Evolutionary conservation across 2,888 invertebrate genomes (phyloP).

Genomic region (Anodontia alba): DNA sequence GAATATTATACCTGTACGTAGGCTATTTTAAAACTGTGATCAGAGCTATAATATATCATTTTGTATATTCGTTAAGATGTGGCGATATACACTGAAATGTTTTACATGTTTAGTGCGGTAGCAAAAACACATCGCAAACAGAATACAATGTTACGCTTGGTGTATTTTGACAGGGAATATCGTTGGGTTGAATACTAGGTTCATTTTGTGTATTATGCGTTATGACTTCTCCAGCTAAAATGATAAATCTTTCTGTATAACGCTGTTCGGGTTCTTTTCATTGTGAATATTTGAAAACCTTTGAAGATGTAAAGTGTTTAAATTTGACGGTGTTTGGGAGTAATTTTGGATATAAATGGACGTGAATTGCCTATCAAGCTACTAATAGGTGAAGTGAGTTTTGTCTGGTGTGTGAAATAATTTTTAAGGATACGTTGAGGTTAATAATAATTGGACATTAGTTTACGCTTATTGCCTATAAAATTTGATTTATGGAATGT

Average conservation of each 20-base stretch:
- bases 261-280: background rate
- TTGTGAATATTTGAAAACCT: background rate
- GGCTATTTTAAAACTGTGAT: background rate
- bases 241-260: constrained; percentile 8
- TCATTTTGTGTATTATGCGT: background rate
- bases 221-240: background rate
- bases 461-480: constrained; percentile 6
- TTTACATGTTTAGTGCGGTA: background rate
- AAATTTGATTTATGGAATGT: background rate
- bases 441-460: background rate
- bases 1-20: constrained; percentile 1
- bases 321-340: background rate
- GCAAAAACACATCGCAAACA: constrained; percentile 6
- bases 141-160: constrained; percentile 5
- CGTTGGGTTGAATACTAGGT: background rate
- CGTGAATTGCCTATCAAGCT: background rate
- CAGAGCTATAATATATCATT: constrained; percentile 11
- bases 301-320: constrained; percentile 5
- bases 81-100: background rate
- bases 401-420: background rate
- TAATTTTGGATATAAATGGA: constrained; percentile 19
- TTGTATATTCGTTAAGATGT: constrained; percentile 5
- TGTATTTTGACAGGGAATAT: background rate
- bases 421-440: no score
- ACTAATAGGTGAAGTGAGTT: background rate